Evolutionary conservation across 2,113 vertebrate species (phyloP).

Genomic region (Thamnaconus septentrionalis): DNA sequence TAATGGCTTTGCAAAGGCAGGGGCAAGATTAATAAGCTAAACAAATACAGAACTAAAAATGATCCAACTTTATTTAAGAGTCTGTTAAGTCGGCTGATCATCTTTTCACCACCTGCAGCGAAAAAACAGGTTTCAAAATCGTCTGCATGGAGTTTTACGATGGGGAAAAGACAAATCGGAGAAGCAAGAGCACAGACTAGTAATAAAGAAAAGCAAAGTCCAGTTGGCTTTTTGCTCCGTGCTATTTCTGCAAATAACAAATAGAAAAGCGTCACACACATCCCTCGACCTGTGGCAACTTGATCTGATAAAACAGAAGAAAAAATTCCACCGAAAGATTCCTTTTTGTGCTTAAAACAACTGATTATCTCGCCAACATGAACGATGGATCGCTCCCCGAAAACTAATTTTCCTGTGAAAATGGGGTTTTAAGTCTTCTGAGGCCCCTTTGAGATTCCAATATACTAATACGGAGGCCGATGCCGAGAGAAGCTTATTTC

Average conservation of each 20-base stretch:
- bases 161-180: too few species aligned
- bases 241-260: conserved; percentile 40
- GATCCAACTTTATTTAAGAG: too few species aligned
- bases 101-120: too few species aligned
- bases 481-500: conserved; percentile 56
- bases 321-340: conserved; percentile 29
- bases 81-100: too few species aligned
- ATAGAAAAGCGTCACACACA: conserved; percentile 32
- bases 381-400: conserved; percentile 53
- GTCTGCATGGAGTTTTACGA: too few species aligned
- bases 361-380: conserved; percentile 58
- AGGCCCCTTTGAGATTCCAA: conserved; percentile 71
- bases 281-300: conserved; percentile 41
- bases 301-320: conserved; percentile 46
- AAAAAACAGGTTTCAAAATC: too few species aligned
- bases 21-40: too few species aligned
- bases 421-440: conserved; percentile 70
- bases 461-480: conserved; percentile 66
- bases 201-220: not conserved
- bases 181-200: not conserved
- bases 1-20: too few species aligned
- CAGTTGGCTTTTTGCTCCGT: conserved; percentile 35
- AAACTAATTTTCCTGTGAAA: conserved; percentile 71
- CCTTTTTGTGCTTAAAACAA: conserved; percentile 47
- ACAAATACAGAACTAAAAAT: too few species aligned